Conservation (phyloP, 2,888 invertebrate genomes). For the Dasysyrphus albostriatus region DNA sequence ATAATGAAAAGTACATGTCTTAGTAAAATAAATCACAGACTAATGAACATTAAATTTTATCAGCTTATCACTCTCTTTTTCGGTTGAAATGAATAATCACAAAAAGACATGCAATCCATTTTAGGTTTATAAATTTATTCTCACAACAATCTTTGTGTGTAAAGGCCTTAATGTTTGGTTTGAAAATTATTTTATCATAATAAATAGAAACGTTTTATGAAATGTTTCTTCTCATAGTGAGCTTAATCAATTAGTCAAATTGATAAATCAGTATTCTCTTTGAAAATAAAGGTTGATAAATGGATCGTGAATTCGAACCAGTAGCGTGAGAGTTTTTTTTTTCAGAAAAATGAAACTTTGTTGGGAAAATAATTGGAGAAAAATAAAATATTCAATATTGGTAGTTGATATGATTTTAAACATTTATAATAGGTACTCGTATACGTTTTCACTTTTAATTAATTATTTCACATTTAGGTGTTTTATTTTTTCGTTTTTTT, state of each 20-base stretch:
- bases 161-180: not conserved
- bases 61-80: not conserved
- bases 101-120: not conserved
- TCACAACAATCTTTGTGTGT: not conserved
- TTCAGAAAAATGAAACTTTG: not conserved
- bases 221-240: not conserved
- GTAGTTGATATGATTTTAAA: too few species aligned
- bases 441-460: not conserved
- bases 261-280: constrained; percentile 6
- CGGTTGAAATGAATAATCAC: not conserved
- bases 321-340: not conserved
- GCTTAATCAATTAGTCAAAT: constrained; percentile 5
- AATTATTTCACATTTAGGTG: not conserved
- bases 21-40: not conserved
- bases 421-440: not conserved
- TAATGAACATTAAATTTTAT: not conserved
- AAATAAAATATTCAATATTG: not conserved
- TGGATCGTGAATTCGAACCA: not conserved
- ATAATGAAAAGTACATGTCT: not conserved
- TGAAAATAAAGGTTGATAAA: not conserved
- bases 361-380: not conserved
- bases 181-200: not conserved
- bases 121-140: not conserved
- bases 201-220: not conserved
- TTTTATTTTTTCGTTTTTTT: not conserved